These are phyloP conservation scores for Nezara viridula DNA, from an alignment of 2,888 invertebrate genomes.

Conservation along the genomic window DNA sequence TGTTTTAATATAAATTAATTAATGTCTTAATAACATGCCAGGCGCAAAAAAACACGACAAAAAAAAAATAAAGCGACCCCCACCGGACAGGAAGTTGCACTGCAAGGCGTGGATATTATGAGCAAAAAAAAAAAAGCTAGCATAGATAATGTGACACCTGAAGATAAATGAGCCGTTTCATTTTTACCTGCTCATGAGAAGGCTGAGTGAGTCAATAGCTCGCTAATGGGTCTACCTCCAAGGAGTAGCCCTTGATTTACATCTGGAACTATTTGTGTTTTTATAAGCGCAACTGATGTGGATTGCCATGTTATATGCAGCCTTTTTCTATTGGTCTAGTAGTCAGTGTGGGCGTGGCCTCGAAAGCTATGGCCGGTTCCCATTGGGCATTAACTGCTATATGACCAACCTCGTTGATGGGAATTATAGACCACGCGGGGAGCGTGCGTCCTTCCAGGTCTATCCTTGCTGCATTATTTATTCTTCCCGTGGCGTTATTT, in stretches of 20 bases:
- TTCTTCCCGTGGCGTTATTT: background rate
- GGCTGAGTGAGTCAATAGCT: background rate
- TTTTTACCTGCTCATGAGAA: background rate
- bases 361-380: background rate
- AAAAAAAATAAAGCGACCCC: background rate
- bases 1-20: background rate
- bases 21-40: background rate
- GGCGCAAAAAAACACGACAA: background rate
- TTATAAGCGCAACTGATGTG: background rate
- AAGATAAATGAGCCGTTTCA: slow-evolving; percentile 11
- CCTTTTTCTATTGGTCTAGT: slow-evolving; percentile 42
- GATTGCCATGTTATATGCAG: slow-evolving; percentile 32
- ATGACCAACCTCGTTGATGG: slow-evolving; percentile 16
- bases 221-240: background rate
- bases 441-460: background rate
- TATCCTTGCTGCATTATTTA: background rate
- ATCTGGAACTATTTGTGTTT: background rate
- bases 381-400: slow-evolving; percentile 38
- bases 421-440: slow-evolving; percentile 4
- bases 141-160: slow-evolving; percentile 29
- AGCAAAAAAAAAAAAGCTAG: background rate
- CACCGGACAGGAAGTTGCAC: background rate
- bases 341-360: slow-evolving; percentile 23
- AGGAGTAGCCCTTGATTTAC: background rate
- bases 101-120: slow-evolving; percentile 2